These are phyloP conservation scores for Griposia aprilina DNA, from an alignment of 2,888 invertebrate genomes.

Conservation along the genomic window DNA sequence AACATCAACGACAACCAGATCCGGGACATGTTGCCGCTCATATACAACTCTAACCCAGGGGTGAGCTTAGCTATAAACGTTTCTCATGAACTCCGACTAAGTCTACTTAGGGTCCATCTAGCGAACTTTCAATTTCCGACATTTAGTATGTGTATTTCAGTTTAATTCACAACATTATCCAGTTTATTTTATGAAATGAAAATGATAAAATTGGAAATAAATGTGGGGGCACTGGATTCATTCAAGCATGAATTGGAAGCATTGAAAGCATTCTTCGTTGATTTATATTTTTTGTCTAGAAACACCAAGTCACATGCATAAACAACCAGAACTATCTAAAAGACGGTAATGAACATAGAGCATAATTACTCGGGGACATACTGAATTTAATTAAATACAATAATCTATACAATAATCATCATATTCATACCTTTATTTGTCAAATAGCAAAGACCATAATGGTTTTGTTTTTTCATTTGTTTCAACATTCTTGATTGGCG, in stretches of 20 bases:
- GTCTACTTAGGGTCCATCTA: not conserved
- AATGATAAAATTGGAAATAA: not conserved
- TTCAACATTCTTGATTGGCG: not conserved
- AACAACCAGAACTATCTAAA: not conserved
- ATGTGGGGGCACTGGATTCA: not conserved
- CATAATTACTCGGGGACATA: not conserved
- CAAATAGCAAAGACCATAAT: not conserved
- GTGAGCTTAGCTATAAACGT: slow-evolving; percentile 71
- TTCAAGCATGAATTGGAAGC: not conserved
- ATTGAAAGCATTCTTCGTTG: no score
- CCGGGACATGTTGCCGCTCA: slow-evolving; percentile 91
- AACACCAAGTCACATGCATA: not conserved
- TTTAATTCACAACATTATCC: not conserved
- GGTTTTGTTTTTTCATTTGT: not conserved
- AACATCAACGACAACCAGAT: slow-evolving; percentile 91
- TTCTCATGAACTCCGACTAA: not conserved
- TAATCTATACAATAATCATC: no score
- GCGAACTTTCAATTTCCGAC: not conserved
- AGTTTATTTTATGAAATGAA: not conserved
- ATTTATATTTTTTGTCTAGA: not conserved
- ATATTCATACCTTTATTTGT: not conserved
- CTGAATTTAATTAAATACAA: not conserved
- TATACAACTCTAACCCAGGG: slow-evolving; percentile 91
- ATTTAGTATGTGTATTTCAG: not conserved
- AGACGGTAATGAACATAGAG: not conserved